Evolutionary conservation across 2,888 invertebrate species (phyloP).

Genomic region (Cheilosia pagana): DNA sequence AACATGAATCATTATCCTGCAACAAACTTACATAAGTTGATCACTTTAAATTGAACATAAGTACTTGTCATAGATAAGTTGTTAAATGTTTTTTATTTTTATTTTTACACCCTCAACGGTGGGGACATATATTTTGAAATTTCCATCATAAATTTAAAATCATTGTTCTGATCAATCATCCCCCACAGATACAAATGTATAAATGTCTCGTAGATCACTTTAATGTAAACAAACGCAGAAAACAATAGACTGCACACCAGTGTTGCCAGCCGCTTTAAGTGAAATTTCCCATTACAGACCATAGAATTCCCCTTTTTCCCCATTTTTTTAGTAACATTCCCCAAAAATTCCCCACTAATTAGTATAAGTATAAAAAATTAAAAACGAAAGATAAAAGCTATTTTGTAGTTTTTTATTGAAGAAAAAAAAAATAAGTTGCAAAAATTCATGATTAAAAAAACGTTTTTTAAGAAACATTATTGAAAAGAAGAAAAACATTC

Average conservation of each 20-base stretch:
- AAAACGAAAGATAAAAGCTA: too few species aligned
- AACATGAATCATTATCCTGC: constrained; percentile 27
- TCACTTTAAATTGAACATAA: constrained; percentile 64
- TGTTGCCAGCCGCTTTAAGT: too few species aligned
- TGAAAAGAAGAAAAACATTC: too few species aligned
- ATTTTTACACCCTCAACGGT: constrained; percentile 13
- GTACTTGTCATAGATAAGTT: constrained; percentile 57
- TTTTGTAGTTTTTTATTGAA: too few species aligned
- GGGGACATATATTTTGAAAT: constrained; percentile 40
- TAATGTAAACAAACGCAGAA: constrained; percentile 52
- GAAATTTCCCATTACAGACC: too few species aligned
- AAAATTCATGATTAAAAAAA: too few species aligned
- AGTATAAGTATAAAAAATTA: too few species aligned
- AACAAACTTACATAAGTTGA: constrained; percentile 49
- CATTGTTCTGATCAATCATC: constrained; percentile 61
- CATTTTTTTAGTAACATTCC: too few species aligned
- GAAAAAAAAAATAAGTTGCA: too few species aligned
- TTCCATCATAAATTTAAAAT: constrained; percentile 60
- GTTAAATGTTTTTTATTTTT: constrained; percentile 37
- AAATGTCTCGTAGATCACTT: neutral
- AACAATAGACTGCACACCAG: neutral
- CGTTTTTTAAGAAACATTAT: too few species aligned
- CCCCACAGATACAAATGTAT: constrained; percentile 7
- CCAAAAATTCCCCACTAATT: too few species aligned
- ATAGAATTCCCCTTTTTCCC: too few species aligned